phyloP scores from a whole-genome alignment of 2,113 vertebrate genomes.

The Pipa parva region DNA sequence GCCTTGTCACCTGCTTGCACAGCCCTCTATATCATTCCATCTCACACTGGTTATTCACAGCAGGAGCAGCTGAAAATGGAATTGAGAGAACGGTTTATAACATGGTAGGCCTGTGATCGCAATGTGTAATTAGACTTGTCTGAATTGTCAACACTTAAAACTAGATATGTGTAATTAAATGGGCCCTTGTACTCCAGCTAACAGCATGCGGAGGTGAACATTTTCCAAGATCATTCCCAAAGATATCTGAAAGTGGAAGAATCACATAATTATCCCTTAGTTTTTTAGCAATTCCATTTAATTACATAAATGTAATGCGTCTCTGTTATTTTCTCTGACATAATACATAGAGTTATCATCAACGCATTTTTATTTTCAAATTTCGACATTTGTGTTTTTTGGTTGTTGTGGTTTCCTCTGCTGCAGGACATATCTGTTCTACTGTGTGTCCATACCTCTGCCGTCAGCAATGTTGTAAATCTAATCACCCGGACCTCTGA shows the following conservation, averaged over 20 bases:
- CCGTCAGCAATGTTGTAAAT: too few species aligned
- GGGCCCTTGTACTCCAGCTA: conserved; percentile 9
- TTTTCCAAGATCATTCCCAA: not conserved
- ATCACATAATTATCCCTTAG: not conserved
- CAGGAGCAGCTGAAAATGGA: conserved; percentile 34
- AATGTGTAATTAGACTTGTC: conserved; percentile 41
- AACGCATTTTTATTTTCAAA: not conserved
- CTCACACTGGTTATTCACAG: conserved; percentile 36
- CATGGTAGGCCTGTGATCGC: conserved; percentile 27
- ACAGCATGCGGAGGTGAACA: conserved; percentile 5
- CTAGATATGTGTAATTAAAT: conserved; percentile 32
- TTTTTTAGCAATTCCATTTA: not conserved
- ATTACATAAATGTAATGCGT: not conserved
- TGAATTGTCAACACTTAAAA: conserved; percentile 35
- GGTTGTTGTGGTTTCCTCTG: too few species aligned
- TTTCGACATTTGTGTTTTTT: too few species aligned
- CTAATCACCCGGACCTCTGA: too few species aligned
- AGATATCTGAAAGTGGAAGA: not conserved
- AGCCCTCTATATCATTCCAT: conserved; percentile 14
- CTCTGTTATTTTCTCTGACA: not conserved
- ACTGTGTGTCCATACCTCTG: too few species aligned
- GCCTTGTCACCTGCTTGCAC: conserved; percentile 22
- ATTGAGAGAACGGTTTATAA: conserved; percentile 35
- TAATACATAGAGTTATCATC: not conserved
- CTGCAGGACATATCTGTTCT: too few species aligned